Evolutionary conservation across 2,888 invertebrate species (phyloP).

Genomic region (Drosophila stalkeri): DNA sequence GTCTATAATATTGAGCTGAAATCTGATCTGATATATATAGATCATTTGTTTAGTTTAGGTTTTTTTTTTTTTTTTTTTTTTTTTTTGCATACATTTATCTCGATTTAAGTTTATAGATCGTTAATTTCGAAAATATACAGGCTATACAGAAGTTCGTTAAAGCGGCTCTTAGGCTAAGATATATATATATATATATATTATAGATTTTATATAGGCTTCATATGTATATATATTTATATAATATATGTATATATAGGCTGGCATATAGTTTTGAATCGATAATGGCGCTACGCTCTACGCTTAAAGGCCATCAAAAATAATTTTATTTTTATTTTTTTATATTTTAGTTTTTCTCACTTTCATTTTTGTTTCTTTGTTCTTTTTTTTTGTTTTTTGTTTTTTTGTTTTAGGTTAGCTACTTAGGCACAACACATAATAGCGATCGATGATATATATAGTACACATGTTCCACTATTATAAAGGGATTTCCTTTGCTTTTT

Average conservation of each 20-base stretch:
- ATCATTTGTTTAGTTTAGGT: slow-evolving; percentile 6
- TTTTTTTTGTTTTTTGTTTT: slow-evolving; percentile 4
- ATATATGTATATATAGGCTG: slow-evolving; percentile 14
- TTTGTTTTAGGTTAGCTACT: slow-evolving; percentile 41
- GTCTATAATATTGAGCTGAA: slow-evolving; percentile 54
- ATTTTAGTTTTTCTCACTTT: slow-evolving; percentile 9
- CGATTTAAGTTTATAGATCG: slow-evolving; percentile 5
- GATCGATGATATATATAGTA: slow-evolving; percentile 44
- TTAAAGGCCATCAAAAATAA: slow-evolving; percentile 65
- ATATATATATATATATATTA: slow-evolving; percentile 26
- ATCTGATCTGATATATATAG: slow-evolving; percentile 27
- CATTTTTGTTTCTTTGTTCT: no score
- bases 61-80: background rate
- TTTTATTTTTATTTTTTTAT: slow-evolving; percentile 4
- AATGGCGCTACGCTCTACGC: slow-evolving; percentile 42
- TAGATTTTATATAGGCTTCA: slow-evolving; percentile 5
- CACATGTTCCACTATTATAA: slow-evolving; percentile 50
- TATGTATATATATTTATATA: slow-evolving; percentile 25
- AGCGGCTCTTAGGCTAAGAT: slow-evolving; percentile 38
- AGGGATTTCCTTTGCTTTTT: slow-evolving; percentile 3
- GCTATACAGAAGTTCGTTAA: slow-evolving; percentile 22
- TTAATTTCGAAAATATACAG: slow-evolving; percentile 21
- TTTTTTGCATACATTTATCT: slow-evolving; percentile 12
- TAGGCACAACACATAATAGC: slow-evolving; percentile 62
- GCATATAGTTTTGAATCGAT: slow-evolving; percentile 22